Evolutionary conservation across 1,140 invertebrate genomes (phyloP).

Genomic region (Brachionus angularis): DNA sequence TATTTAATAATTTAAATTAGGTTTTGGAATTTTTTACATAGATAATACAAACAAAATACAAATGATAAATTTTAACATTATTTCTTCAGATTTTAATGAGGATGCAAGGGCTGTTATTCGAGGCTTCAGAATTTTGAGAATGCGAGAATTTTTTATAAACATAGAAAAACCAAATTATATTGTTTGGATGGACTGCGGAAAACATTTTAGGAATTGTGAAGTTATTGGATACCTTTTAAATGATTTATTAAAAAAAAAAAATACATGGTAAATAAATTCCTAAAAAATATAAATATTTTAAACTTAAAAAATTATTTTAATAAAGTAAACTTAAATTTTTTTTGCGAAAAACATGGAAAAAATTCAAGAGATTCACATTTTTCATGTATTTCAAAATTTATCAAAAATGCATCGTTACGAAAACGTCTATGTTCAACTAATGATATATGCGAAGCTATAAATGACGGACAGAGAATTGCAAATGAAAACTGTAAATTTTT

Average conservation of each 20-base stretch:
- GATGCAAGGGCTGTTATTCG: slow-evolving; percentile 16
- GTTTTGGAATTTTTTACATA: slow-evolving; percentile 9
- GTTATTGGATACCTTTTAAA: slow-evolving; percentile 12
- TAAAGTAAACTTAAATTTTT: slow-evolving; percentile 26
- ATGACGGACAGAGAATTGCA: slow-evolving; percentile 1
- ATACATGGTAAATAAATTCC: slow-evolving; percentile 1
- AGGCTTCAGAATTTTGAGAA: slow-evolving; percentile 14
- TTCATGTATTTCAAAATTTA: slow-evolving; percentile 13
- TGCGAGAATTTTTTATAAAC: background rate
- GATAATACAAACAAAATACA: background rate
- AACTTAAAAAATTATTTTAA: background rate
- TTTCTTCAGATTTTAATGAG: slow-evolving; percentile 21
- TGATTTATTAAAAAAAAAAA: slow-evolving; percentile 13
- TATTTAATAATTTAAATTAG: background rate
- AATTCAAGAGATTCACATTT: slow-evolving; percentile 35
- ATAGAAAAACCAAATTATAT: slow-evolving; percentile 7
- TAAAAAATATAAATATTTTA: background rate
- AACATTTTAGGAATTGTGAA: slow-evolving; percentile 34
- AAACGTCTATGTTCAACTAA: background rate
- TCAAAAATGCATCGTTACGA: background rate
- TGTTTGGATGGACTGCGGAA: slow-evolving; percentile 33
- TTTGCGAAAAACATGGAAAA: slow-evolving; percentile 35
- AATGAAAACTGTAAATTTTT: slow-evolving; percentile 28
- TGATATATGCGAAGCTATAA: slow-evolving; percentile 11
- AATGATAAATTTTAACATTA: slow-evolving; percentile 27